Base-by-base conservation (phyloP, 2,888 invertebrate species). In the Rosalia funebris region DNA sequence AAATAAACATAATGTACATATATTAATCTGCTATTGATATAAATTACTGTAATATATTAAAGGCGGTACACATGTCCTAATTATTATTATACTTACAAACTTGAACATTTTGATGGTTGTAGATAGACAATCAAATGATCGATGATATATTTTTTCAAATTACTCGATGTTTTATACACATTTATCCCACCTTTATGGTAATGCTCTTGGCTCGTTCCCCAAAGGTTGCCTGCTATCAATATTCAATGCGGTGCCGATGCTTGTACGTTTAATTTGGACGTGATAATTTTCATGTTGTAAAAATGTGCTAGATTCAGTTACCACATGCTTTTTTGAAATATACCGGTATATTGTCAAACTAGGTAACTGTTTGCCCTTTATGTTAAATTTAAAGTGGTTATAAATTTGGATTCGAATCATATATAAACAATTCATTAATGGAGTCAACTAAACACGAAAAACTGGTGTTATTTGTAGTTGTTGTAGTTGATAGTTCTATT, bases 61-160 rank as follows among this genome's bases (percentile, higher is more conserved):
- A 31, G 7, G 7, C 1, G n/a, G n/a, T n/a, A n/a, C n/a, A n/a
- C n/a, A n/a, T n/a, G n/a, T n/a, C n/a, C n/a, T n/a, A n/a, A n/a
- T n/a, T n/a, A n/a, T n/a, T n/a, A n/a, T n/a, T 25, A 1, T 32
- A 53, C 53, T 53, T 42, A 53, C 53, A 14, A 42, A 37, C 32
- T 53, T 53, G 41, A 37, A 53, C 53, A 53, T 53, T 31, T 32
- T 53, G 47, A 7, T 16, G 5, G 44, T 44, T 44, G 11, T 11
- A 25, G 25, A 25, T 25, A 25, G n/a, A n/a, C n/a, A n/a, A n/a
- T 25, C 34, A 11, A n/a, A 2, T 34, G 34, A 34, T 34, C 11
- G 10, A 34, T 34, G 10, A 34, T 34, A 34, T 3, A n/a, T 34
- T 34, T 34, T 34, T 34, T 34, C 11, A 34, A 34, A 34, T 34